Conservation (phyloP, 2,797 vertebrate species). For the Sebastolobus altivelis region DNA sequence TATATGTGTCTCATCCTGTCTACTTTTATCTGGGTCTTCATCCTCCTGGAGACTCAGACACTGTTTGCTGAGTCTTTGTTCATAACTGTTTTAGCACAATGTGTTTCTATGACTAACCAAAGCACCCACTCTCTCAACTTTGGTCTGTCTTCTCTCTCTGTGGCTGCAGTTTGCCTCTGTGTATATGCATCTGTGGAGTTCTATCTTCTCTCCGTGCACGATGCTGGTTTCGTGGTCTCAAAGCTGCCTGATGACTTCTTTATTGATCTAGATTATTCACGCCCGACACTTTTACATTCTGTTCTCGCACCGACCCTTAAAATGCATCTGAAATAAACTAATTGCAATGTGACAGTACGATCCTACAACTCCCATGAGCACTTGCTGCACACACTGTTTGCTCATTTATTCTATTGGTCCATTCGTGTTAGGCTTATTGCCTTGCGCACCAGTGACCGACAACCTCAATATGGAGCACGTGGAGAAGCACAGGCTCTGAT, state of each 20-base stretch:
- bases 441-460: not conserved
- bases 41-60: constrained; percentile 25
- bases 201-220: not conserved
- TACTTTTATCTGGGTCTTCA: constrained; percentile 20
- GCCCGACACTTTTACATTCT: not conserved
- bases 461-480: not conserved
- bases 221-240: not conserved
- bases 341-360: not conserved
- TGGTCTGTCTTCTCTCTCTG: constrained; percentile 11
- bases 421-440: not conserved
- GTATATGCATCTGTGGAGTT: not conserved
- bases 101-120: constrained; percentile 48
- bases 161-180: constrained; percentile 1
- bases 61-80: constrained; percentile 27
- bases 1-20: constrained; percentile 10
- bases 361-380: not conserved
- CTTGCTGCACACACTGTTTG: not conserved
- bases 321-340: not conserved
- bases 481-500: not conserved
- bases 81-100: constrained; percentile 21
- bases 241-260: not conserved
- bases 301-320: not conserved
- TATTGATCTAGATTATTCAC: not conserved
- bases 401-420: not conserved
- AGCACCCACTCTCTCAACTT: constrained; percentile 30